phyloP scores from a whole-genome alignment of 2,888 invertebrate genomes.

The Punctoribates punctum region DNA sequence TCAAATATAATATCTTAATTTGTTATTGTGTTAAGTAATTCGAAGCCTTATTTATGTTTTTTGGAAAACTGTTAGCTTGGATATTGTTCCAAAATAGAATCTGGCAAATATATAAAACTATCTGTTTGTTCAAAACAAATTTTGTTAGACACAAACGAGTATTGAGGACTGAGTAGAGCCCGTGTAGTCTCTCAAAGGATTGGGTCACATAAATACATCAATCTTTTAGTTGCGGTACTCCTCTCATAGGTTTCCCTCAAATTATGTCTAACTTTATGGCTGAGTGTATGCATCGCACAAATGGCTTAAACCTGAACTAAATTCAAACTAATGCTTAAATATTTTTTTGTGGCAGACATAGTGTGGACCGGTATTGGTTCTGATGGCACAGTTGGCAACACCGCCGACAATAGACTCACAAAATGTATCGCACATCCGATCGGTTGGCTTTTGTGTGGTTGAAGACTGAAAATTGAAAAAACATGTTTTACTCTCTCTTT shows the following conservation, averaged over 20 bases:
- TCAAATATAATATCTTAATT: no score
- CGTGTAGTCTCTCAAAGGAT: constrained; percentile 19
- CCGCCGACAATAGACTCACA: neutral
- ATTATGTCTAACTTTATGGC: neutral
- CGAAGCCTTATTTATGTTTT: no score
- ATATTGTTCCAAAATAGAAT: no score
- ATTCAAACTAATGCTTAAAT: neutral
- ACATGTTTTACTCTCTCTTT: constrained; percentile 24
- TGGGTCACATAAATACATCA: constrained; percentile 26
- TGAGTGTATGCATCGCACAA: no score
- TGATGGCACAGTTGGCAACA: neutral
- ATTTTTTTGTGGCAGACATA: neutral
- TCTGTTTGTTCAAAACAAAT: constrained; percentile 12
- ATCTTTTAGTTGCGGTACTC: constrained; percentile 1
- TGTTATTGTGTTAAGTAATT: no score
- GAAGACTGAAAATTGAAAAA: constrained; percentile 25
- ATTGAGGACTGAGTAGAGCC: constrained; percentile 26
- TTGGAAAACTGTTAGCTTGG: no score
- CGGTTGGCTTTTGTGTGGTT: constrained; percentile 6
- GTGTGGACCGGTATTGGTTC: neutral
- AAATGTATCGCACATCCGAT: constrained; percentile 28
- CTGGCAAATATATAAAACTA: no score
- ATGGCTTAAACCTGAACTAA: no score
- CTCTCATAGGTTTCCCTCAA: neutral
- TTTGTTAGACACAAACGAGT: constrained; percentile 14